Base-by-base conservation (phyloP, 2,797 vertebrate species). In the Malacoraja senta region DNA sequence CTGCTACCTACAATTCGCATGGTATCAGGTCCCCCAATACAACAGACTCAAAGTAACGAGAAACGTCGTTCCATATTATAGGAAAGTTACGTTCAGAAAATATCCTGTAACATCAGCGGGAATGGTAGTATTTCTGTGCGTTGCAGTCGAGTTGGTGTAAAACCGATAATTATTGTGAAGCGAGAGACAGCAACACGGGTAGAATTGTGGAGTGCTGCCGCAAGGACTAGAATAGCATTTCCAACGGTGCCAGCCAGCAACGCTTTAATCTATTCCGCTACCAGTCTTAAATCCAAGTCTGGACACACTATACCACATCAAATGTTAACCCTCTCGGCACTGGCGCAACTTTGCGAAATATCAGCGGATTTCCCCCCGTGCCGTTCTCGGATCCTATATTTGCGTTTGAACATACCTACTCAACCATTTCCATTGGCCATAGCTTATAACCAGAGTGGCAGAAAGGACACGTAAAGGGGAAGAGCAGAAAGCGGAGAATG, bases 191-290 rank as follows among this genome's bases (percentile, higher is more conserved):
- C n/a, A 65, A 21, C 29, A 35, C 8, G 15, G n/a, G 3, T 35
- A 68, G 15, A 21, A 35, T 88, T 35, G 63, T 8, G 4, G 84
- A 68, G 2, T 8, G n/a, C 61, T 88, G 61, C 8, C 1, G 15
- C 84, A 35, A 88, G 15, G n/a, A 35, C 84, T 35, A 88, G 84
- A 88, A 88, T 88, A 88, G 84, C 84, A 68, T 19, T 35, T 68
- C 10, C 3, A 21, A 88, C 63, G 0, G 53, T 68, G 84, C 84
- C 84, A 88, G n/a, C 84, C 21, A 68, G 6, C 84, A 68, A 35
- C 32, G 61, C 84, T 88, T 88, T 88, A 68, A 88, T 88, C 84
- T 88, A 68, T 88, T 88, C 84, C 84, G 84, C 84, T 35, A 88
- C 38, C n/a, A 68, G 68, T 88, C 63, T 88, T 68, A 65, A 88